Evolutionary conservation across 64 coral and sea anemone species (phyloP).

Genomic region (Montipora sp.): DNA sequence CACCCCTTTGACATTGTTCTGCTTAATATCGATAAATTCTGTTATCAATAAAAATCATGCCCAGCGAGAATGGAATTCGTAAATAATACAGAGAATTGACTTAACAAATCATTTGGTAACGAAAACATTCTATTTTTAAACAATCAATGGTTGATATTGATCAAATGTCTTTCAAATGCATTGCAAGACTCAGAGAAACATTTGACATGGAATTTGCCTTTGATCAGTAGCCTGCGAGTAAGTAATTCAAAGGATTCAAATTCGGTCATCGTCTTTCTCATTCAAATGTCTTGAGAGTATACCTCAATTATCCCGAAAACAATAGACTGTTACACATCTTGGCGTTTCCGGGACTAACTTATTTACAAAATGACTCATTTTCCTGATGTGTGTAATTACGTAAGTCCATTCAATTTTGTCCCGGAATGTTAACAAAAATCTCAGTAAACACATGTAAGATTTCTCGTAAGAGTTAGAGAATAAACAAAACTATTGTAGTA

Average conservation of each 20-base stretch:
- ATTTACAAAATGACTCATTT: slow-evolving; percentile 61
- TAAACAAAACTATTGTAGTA: background rate
- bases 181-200: background rate
- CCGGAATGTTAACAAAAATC: slow-evolving; percentile 42
- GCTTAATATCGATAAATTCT: slow-evolving; percentile 28
- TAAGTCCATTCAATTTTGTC: slow-evolving; percentile 60
- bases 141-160: slow-evolving; percentile 79
- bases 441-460: slow-evolving; percentile 22
- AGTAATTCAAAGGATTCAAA: background rate
- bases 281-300: background rate
- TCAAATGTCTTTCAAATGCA: slow-evolving; percentile 53
- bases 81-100: slow-evolving; percentile 81
- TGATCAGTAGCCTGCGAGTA: background rate
- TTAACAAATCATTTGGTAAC: slow-evolving; percentile 75
- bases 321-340: slow-evolving; percentile 27
- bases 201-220: background rate
- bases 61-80: slow-evolving; percentile 76
- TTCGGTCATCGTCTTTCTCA: slow-evolving; percentile 6
- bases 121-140: slow-evolving; percentile 77
- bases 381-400: slow-evolving; percentile 50
- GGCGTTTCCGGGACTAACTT: slow-evolving; percentile 51
- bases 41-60: slow-evolving; percentile 73
- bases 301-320: slow-evolving; percentile 32
- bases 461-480: background rate
- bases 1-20: slow-evolving; percentile 12